Base-by-base conservation (phyloP, 2,888 invertebrate species). In the Salpingus planirostris region DNA sequence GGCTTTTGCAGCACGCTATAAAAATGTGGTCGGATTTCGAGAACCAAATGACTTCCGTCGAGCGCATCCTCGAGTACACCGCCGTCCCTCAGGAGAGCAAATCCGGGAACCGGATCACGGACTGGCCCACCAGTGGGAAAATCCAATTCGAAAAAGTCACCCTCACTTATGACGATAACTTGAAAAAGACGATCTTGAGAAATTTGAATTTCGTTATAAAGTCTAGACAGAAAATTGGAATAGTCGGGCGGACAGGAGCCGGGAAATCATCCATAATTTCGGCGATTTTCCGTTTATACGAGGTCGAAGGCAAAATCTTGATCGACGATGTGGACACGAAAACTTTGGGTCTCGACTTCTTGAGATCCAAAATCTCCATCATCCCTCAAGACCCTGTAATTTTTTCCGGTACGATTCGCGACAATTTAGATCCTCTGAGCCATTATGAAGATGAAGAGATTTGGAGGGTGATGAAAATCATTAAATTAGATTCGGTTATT, bases 1-100 rank as follows among this genome's bases (percentile, higher is more conserved):
- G 84, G 7, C 60, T 68, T 60, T 45, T 74, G 46, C 74, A 74
- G 52, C 75, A 73, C 70, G 72, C 69, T 2, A 68, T 76, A 18
- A 70, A 91, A 4, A 91, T 92, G 62, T 89, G 89, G 49, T 87
- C 92, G 0, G 92, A 93, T 59, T 62, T 62, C 13, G 62, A 64
- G 60, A 89, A 85, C 54, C 81, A 80, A 47, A 87, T 89, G 86
- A 88, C 87, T 2, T 82, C 86, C 6, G 91, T 93, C 0, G 95
- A 96, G 65, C 74, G 92, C 59, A 73, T 83, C 1, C 34, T 58
- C 29, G 64, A 64, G 46, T 64, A 65, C 34, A 55, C 70, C 1
- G 59, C 69, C n/a, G 52, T 76, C 4, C 60, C 68, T 37, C 49
- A 56, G 14, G 68, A 69, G 47, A 21, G 43, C 5, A 38, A 38